Percentiles rank a stretch among this genome's conserved stretches.
Evolutionary conservation across 2,888 invertebrate species (phyloP).

Genomic region (Caprella mutica): DNA sequence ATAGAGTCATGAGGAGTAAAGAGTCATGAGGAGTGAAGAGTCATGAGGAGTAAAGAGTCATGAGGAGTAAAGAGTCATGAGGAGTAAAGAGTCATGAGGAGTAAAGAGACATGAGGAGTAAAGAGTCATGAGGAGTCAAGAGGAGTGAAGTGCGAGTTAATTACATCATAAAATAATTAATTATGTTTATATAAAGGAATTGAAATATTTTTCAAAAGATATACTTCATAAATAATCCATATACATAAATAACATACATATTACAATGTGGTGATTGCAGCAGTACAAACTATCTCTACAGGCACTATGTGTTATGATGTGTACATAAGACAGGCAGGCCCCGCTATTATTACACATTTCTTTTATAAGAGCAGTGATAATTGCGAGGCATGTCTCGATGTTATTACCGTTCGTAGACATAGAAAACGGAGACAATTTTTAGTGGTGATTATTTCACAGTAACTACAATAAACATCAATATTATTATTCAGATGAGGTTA

Average conservation of each 20-base stretch:
- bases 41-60: neutral
- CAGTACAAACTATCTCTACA: too few species aligned
- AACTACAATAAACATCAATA: too few species aligned
- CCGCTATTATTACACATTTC: too few species aligned
- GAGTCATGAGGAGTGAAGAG: neutral
- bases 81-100: neutral
- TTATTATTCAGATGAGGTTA: too few species aligned
- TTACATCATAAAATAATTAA: slow-evolving; percentile 7
- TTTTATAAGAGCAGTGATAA: too few species aligned
- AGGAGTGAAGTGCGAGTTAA: neutral
- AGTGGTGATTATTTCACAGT: too few species aligned
- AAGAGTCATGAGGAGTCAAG: neutral
- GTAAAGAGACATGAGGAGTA: neutral
- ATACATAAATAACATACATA: neutral
- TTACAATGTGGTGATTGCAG: too few species aligned
- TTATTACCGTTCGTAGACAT: too few species aligned
- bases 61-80: neutral
- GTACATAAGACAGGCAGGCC: too few species aligned
- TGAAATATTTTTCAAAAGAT: slow-evolving; percentile 8
- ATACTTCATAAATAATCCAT: slow-evolving; percentile 9
- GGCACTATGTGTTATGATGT: too few species aligned
- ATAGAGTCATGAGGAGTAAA: neutral
- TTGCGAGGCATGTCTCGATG: too few species aligned
- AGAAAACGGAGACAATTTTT: too few species aligned
- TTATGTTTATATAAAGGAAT: slow-evolving; percentile 10